These are phyloP conservation scores for Drosophila borealis DNA, from an alignment of 2,888 invertebrate genomes.

Conservation along the genomic window DNA sequence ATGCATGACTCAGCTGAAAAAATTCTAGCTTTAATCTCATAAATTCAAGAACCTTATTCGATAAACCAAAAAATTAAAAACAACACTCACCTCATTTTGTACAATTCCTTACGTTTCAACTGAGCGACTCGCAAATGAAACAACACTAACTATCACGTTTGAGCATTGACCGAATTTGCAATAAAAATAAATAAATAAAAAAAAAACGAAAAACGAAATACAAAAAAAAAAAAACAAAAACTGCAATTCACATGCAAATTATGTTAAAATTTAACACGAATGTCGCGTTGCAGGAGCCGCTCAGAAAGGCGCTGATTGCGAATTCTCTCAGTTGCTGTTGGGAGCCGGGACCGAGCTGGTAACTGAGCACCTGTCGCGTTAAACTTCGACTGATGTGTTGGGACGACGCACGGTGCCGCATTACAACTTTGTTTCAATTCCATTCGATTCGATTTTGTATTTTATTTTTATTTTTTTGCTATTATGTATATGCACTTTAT, in stretches of 20 bases:
- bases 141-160: constrained; percentile 29
- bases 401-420: constrained; percentile 26
- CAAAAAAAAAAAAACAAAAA: constrained; percentile 7
- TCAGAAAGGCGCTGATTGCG: constrained; percentile 6
- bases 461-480: constrained; percentile 6
- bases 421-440: constrained; percentile 57
- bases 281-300: constrained; percentile 14
- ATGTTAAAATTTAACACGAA: constrained; percentile 4
- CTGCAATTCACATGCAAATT: constrained; percentile 1
- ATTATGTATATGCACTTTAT: constrained; percentile 24
- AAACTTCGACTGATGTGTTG: constrained; percentile 44
- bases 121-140: constrained; percentile 5
- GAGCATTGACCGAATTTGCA: constrained; percentile 30
- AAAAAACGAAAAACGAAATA: neutral
- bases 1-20: neutral
- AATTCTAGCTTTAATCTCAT: no score
- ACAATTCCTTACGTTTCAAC: neutral
- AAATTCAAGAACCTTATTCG: neutral
- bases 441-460: constrained; percentile 16
- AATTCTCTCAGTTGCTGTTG: constrained; percentile 6
- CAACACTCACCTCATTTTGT: constrained; percentile 55
- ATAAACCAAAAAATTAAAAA: neutral
- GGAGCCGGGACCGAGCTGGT: constrained; percentile 1
- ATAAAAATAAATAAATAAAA: neutral
- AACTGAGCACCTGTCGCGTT: constrained; percentile 52